A percentile compares a stretch with the other conserved stretches of the same genome.
phyloP scores from a whole-genome alignment of 2,888 invertebrate species.

The Oxystoma pomonae region DNA sequence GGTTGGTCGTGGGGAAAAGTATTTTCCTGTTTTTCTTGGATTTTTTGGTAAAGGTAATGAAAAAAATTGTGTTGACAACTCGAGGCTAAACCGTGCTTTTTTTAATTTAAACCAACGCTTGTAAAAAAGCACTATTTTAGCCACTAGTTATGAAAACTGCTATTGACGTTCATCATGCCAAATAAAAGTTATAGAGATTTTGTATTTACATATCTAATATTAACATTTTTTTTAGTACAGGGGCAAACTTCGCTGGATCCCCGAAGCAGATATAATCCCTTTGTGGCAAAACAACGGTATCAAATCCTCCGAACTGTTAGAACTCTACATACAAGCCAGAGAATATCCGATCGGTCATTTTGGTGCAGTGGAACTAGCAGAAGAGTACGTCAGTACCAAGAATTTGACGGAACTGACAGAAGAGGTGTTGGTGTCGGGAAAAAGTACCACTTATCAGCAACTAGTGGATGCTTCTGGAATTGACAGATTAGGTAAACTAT shows the following conservation, averaged over 20 bases:
- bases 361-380: slow-evolving; percentile 17
- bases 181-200: too few species aligned
- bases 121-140: too few species aligned
- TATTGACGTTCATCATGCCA: too few species aligned
- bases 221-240: slow-evolving; percentile 35
- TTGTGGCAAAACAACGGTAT: slow-evolving; percentile 30
- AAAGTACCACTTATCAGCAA: slow-evolving; percentile 32
- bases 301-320: slow-evolving; percentile 39
- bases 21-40: too few species aligned
- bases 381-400: slow-evolving; percentile 29
- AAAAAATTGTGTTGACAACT: too few species aligned
- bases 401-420: slow-evolving; percentile 38
- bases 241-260: slow-evolving; percentile 40
- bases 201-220: too few species aligned
- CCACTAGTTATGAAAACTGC: too few species aligned
- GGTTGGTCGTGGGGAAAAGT: too few species aligned
- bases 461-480: slow-evolving; percentile 38
- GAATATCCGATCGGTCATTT: slow-evolving; percentile 7
- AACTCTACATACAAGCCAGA: slow-evolving; percentile 26
- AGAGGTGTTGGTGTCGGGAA: slow-evolving; percentile 32
- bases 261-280: slow-evolving; percentile 35
- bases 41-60: too few species aligned
- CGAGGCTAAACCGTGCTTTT: too few species aligned
- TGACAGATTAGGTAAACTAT: slow-evolving; percentile 36
- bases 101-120: too few species aligned